Evolutionary conservation across 2,113 vertebrate species (phyloP).

Genomic region (Heterotilapia buettikoferi): DNA sequence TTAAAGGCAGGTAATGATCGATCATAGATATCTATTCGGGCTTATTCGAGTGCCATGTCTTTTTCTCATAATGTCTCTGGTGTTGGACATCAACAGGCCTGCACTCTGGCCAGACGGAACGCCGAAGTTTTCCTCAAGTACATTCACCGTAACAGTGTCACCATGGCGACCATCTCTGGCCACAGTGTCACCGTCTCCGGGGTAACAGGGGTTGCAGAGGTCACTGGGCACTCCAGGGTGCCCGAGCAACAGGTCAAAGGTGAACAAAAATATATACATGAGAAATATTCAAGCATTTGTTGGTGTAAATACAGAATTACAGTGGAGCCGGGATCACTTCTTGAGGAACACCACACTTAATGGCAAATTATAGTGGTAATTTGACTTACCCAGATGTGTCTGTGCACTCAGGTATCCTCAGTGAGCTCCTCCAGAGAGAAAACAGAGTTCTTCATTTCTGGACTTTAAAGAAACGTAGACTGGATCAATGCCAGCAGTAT

Average conservation of each 20-base stretch:
- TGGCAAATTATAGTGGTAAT: background rate
- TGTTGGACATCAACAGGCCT: conserved; percentile 76
- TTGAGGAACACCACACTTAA: background rate
- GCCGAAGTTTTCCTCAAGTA: conserved; percentile 98
- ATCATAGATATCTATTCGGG: background rate
- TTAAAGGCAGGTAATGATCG: background rate
- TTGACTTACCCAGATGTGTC: background rate
- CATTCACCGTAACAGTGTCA: conserved; percentile 97
- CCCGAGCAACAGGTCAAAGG: conserved; percentile 98
- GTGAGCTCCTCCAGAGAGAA: conserved; percentile 92
- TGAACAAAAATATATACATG: conserved; percentile 31
- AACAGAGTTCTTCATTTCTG: conserved; percentile 97
- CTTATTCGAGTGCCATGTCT: background rate
- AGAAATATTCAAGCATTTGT: background rate
- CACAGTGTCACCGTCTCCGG: conserved; percentile 86
- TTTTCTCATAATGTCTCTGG: background rate
- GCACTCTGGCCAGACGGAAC: conserved; percentile 90
- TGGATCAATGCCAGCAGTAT: conserved; percentile 97
- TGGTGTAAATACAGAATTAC: background rate
- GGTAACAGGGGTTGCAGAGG: conserved; percentile 70
- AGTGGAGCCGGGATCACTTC: background rate
- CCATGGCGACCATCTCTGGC: conserved; percentile 92
- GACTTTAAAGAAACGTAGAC: conserved; percentile 91
- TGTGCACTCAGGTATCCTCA: conserved; percentile 83
- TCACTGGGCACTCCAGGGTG: conserved; percentile 88